Evolutionary conservation across 2,888 invertebrate species (phyloP), one percentile per base, ranked within the genome.

Genomic region (Conops quadrifasciatus): DNA sequence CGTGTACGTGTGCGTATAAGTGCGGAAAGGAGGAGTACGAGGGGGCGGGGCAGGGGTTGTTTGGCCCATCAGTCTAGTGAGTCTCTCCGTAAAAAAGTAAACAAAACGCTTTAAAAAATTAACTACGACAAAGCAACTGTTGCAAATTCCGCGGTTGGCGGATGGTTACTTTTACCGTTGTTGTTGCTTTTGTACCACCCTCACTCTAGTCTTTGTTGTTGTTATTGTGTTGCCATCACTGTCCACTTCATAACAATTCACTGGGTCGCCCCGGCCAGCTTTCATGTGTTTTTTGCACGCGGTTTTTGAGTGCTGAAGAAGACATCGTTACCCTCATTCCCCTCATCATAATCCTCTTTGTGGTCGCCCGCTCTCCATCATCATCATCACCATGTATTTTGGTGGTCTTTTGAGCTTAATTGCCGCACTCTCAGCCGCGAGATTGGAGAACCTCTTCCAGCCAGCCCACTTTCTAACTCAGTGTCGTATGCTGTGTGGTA

Each of bases 211-310:
- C 9, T 4, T 36, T 36, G 36, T 36, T 36, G 36, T 36, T 36
- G 9, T 36, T 36, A 36, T 9, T 36, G 24, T 51, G 51, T 11
- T 71, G 19, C 60, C 64, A 26, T n/a, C 56, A 21, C 53, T 68
- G 64, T 63, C 53, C 47, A 67, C 74, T 75, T 72, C 75, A 77
- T 75, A 77, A 77, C 76, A 77, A 76, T 75, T 75, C 9, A 36
- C 36, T 36, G 36, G 36, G 36, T 36, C 36, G 36, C 4, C 36
- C 75, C 76, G 77, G 76, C 72, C 76, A 28, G 5, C 21, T 15
- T 64, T 21, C 63, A 64, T 66, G 66, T 56, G 15, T 43, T 53
- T 43, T 36, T 36, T 56, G 24, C 16, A 9, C 49, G 64, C 64
- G 47, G 49, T 66, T 36, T 36, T 66, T 64, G 21, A 16, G 24